These are phyloP conservation scores for Sebastes kiyomatsui DNA, from an alignment of 2,797 vertebrate species.

Conservation along the genomic window DNA sequence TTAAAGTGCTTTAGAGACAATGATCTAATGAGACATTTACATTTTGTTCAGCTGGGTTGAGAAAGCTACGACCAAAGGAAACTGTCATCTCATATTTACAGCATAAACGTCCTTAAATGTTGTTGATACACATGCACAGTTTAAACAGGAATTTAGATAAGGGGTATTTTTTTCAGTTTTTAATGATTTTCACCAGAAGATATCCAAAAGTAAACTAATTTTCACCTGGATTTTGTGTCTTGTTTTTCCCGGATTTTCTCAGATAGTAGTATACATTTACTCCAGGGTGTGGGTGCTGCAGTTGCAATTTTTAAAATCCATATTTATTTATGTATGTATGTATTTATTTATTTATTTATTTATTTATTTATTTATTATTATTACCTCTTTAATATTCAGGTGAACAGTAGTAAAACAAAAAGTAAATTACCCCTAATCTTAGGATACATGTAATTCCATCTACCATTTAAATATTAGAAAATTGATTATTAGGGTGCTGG, in stretches of 20 bases:
- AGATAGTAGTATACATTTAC: background rate
- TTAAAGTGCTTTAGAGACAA: conserved; percentile 78
- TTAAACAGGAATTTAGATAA: background rate
- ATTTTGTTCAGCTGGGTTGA: conserved; percentile 67
- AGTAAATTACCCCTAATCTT: background rate
- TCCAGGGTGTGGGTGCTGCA: background rate
- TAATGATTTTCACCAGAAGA: background rate
- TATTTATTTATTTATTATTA: background rate
- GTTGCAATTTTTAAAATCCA: background rate
- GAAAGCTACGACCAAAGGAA: conserved; percentile 40
- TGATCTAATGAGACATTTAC: conserved; percentile 80
- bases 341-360: background rate
- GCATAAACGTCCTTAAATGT: background rate
- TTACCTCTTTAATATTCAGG: background rate
- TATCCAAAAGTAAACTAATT: background rate
- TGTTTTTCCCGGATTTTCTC: too few relatives aligned
- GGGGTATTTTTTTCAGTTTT: background rate
- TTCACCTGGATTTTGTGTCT: background rate
- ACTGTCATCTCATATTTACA: conserved; percentile 22
- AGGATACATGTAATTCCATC: background rate
- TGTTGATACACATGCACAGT: background rate
- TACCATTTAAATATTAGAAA: background rate
- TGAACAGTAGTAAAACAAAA: background rate
- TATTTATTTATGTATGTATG: background rate
- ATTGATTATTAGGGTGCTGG: background rate